Evolutionary conservation across 2,797 vertebrate species (phyloP).

Genomic region (Phyllotis vaccarum): DNA sequence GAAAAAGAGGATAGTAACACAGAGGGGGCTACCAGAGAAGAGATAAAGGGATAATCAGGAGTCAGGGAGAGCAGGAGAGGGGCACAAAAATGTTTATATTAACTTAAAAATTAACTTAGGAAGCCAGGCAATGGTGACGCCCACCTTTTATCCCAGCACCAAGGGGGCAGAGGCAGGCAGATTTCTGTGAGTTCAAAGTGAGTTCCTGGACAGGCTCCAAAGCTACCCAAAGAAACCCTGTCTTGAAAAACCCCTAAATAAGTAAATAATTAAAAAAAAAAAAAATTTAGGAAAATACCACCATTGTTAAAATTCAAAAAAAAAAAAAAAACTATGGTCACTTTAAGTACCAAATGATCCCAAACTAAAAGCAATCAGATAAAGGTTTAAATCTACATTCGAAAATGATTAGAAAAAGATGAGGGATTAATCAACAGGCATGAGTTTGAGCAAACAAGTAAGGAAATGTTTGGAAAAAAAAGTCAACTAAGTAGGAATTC

Average conservation of each 20-base stretch:
- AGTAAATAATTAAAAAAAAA: too few species aligned
- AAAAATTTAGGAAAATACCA: not conserved
- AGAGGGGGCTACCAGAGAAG: not conserved
- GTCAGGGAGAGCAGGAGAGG: too few species aligned
- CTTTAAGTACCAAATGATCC: not conserved
- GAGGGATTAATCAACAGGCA: not conserved
- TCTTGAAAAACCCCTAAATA: too few species aligned
- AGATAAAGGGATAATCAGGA: not conserved
- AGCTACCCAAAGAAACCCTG: too few species aligned
- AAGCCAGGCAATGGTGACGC: too few species aligned
- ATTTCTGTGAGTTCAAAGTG: too few species aligned
- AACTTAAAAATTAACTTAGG: not conserved
- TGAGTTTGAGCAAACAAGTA: not conserved
- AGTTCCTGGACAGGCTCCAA: too few species aligned
- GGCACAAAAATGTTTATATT: not conserved
- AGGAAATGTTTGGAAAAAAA: constrained; percentile 20
- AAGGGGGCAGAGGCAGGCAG: too few species aligned
- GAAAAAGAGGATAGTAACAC: not conserved
- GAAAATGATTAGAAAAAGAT: constrained; percentile 1
- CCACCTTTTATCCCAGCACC: too few species aligned
- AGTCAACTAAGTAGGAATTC: not conserved
- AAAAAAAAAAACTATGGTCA: constrained; percentile 6
- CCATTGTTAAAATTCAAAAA: constrained; percentile 20
- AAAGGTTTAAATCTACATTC: not conserved
- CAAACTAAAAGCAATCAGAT: not conserved